phyloP scores from a whole-genome alignment of 2,888 invertebrate genomes.

The Chloromyia formosa region DNA sequence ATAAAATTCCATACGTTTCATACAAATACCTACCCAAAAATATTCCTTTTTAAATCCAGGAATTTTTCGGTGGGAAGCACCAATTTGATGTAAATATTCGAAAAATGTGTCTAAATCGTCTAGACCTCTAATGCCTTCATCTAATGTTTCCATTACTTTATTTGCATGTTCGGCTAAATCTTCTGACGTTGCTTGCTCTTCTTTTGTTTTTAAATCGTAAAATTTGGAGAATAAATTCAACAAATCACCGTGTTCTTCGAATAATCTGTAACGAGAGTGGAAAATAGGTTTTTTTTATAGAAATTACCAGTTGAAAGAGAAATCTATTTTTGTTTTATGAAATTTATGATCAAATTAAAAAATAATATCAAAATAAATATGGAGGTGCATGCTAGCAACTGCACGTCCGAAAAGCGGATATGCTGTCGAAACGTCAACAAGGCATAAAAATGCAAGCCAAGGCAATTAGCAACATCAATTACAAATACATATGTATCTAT shows the following conservation, averaged over 20 bases:
- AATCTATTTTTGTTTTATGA: not conserved
- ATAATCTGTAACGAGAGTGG: conserved; percentile 70
- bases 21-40: conserved; percentile 85
- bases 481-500: no score
- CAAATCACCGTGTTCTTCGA: conserved; percentile 84
- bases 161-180: conserved; percentile 87
- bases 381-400: no score
- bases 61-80: conserved; percentile 83
- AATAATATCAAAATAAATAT: no score
- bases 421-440: no score
- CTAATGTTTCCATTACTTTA: conserved; percentile 88
- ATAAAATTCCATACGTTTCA: no score
- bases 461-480: no score
- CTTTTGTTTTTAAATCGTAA: conserved; percentile 78
- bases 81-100: conserved; percentile 82
- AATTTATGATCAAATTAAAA: no score
- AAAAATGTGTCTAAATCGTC: conserved; percentile 88
- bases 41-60: conserved; percentile 86
- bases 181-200: conserved; percentile 82
- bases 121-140: conserved; percentile 86
- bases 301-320: not conserved
- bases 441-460: no score
- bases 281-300: not conserved
- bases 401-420: no score
- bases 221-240: conserved; percentile 84